Percentiles rank a stretch among this genome's conserved stretches.
Conservation (phyloP, 1,140 invertebrate species). For the Drosophila ananassae region DNA sequence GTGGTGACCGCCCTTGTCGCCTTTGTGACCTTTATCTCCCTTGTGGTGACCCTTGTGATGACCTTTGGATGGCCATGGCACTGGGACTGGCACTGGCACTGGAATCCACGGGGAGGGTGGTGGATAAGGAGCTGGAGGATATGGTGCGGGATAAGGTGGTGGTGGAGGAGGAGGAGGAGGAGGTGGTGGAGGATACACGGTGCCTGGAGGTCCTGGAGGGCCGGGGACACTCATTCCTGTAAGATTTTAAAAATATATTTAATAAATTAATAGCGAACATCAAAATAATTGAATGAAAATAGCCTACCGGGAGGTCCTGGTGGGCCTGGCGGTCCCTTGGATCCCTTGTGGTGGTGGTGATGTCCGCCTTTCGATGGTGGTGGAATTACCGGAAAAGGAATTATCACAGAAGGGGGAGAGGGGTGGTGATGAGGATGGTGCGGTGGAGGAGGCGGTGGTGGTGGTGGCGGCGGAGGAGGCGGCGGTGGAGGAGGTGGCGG, state of each 20-base stretch:
- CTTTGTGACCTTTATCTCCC: conserved; percentile 35
- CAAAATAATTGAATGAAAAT: neutral
- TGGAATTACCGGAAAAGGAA: conserved; percentile 12
- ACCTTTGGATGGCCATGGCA: conserved; percentile 46
- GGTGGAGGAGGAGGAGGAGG: conserved; percentile 8
- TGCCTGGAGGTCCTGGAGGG: conserved; percentile 41
- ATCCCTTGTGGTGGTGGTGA: conserved; percentile 33
- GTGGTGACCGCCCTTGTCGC: conserved; percentile 42
- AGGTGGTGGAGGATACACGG: conserved; percentile 2
- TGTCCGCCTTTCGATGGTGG: conserved; percentile 15
- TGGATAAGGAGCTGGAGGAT: conserved; percentile 10
- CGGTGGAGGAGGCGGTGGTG: conserved; percentile 5
- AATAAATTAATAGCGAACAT: neutral
- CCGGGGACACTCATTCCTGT: conserved; percentile 26
- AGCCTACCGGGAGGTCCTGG: conserved; percentile 36
- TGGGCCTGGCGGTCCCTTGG: conserved; percentile 17
- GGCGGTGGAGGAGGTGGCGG: conserved; percentile 6
- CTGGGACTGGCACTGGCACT: conserved; percentile 39
- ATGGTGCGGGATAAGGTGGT: conserved; percentile 9
- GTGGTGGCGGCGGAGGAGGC: conserved; percentile 1
- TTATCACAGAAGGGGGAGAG: conserved; percentile 12
- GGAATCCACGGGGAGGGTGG: conserved; percentile 24
- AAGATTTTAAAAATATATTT: neutral
- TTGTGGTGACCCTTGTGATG: conserved; percentile 18
- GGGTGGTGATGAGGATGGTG: conserved; percentile 6